These are phyloP conservation scores for Xenops minutus DNA, from an alignment of 2,797 vertebrate genomes.

Conservation along the genomic window DNA sequence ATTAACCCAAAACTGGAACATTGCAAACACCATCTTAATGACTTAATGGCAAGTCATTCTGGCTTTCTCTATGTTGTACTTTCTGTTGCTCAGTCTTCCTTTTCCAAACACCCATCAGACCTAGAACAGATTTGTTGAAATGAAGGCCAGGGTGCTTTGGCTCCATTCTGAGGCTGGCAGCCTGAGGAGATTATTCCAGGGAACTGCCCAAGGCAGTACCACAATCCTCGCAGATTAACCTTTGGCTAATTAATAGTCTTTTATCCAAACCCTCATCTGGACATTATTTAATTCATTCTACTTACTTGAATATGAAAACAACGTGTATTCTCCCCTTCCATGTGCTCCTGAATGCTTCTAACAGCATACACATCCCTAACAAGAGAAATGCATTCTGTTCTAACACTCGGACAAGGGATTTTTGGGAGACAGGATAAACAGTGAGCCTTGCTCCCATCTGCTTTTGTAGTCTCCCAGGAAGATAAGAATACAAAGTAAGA, in stretches of 20 bases:
- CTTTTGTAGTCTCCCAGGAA: background rate
- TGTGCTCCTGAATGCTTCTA: background rate
- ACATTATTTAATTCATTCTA: background rate
- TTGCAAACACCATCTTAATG: background rate
- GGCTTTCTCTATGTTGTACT: background rate
- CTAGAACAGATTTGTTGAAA: background rate
- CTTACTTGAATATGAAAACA: background rate
- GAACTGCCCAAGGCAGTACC: background rate
- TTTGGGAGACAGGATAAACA: background rate
- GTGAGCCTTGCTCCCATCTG: background rate
- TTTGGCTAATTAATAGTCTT: background rate
- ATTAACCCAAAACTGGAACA: background rate
- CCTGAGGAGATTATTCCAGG: background rate
- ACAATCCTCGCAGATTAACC: background rate
- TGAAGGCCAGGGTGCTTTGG: background rate
- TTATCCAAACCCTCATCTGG: background rate
- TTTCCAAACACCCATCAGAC: background rate
- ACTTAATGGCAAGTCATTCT: background rate
- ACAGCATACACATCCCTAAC: background rate
- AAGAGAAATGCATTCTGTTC: background rate
- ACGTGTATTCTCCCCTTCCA: background rate
- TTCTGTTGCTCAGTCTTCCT: background rate
- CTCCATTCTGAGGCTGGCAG: background rate
- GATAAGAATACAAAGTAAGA: background rate
- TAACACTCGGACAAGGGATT: background rate